Conservation (phyloP, 2,888 invertebrate genomes). For the Punctoribates punctum region DNA sequence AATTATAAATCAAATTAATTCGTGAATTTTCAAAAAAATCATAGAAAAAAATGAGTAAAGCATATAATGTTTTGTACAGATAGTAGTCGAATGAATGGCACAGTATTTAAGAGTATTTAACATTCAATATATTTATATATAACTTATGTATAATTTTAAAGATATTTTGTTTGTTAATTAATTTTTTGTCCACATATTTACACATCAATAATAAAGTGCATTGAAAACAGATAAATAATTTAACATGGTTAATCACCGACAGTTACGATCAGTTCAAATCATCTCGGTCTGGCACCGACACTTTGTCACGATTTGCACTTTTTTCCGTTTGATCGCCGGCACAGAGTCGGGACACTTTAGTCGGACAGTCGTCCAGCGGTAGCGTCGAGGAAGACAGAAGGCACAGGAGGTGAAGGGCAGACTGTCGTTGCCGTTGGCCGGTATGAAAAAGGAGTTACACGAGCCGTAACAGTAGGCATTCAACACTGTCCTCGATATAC, state of each 20-base stretch:
- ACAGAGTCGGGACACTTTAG: constrained; percentile 31
- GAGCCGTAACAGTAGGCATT: constrained; percentile 38
- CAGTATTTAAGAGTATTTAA: constrained; percentile 26
- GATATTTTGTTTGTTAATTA: not conserved
- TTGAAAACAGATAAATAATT: not conserved
- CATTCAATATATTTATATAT: not conserved
- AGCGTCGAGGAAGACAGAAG: constrained; percentile 33
- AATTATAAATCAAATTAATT: constrained; percentile 4
- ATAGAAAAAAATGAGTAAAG: not conserved
- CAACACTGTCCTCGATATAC: constrained; percentile 12
- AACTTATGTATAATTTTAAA: not conserved
- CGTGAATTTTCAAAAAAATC: not conserved
- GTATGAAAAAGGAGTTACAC: constrained; percentile 40
- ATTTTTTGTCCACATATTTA: not conserved
- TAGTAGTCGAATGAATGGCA: constrained; percentile 8
- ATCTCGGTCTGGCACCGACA: constrained; percentile 31
- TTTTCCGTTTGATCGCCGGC: constrained; percentile 14
- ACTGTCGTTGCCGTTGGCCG: constrained; percentile 29
- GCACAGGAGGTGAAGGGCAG: constrained; percentile 32
- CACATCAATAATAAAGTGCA: not conserved
- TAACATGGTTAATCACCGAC: not conserved
- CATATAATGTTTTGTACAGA: constrained; percentile 19
- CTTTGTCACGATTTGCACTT: constrained; percentile 32
- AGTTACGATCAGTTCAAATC: not conserved
- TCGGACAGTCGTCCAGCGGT: constrained; percentile 15